Conservation (phyloP, 2,888 invertebrate genomes). For the Iphiclides podalirius region DNA sequence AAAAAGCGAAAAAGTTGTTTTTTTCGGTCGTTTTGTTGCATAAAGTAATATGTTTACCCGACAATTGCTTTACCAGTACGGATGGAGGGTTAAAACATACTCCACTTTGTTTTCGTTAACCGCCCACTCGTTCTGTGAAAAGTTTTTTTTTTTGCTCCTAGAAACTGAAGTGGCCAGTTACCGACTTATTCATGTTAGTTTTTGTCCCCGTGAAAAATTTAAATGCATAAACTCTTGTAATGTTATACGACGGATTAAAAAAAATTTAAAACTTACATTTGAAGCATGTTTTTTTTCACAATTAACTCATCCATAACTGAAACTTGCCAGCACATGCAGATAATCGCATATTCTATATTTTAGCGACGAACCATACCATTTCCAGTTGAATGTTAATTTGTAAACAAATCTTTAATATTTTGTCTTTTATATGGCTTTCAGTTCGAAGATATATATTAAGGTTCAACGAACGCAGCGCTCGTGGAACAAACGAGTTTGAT, state of each 20-base stretch:
- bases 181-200: conserved; percentile 19
- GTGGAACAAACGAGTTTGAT: too few relatives aligned
- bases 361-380: too few relatives aligned
- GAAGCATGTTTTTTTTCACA: too few relatives aligned
- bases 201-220: conserved; percentile 13
- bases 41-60: conserved; percentile 36
- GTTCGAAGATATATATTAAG: neutral
- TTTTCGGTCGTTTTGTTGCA: conserved; percentile 36
- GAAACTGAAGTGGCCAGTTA: conserved; percentile 22
- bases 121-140: conserved; percentile 17
- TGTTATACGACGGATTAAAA: too few relatives aligned
- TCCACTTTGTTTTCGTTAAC: conserved; percentile 25
- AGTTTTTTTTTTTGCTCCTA: conserved; percentile 13
- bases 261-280: too few relatives aligned
- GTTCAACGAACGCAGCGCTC: neutral
- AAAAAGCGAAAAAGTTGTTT: conserved; percentile 31
- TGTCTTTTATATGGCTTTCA: too few relatives aligned
- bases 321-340: too few relatives aligned
- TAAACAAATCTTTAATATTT: too few relatives aligned
- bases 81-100: conserved; percentile 25
- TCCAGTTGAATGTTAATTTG: too few relatives aligned
- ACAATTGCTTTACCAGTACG: conserved; percentile 26
- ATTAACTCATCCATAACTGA: too few relatives aligned
- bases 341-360: too few relatives aligned
- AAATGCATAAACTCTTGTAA: neutral